These are phyloP conservation scores for Myrmophylax atrothorax DNA, from an alignment of 2,113 vertebrate genomes.

Conservation along the genomic window DNA sequence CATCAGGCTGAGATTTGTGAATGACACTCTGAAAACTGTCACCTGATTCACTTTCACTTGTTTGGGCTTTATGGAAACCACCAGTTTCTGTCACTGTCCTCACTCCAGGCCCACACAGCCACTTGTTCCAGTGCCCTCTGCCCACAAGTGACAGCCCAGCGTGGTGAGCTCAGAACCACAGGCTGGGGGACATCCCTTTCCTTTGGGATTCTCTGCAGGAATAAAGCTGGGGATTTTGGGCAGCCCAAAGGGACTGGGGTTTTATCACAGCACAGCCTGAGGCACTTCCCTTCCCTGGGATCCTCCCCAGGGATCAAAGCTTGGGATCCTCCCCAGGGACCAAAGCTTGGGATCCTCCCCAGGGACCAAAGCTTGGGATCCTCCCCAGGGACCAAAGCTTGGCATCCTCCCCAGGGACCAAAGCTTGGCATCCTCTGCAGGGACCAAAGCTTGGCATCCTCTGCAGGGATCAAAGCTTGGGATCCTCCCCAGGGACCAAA, in stretches of 20 bases:
- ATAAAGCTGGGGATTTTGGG: rapidly evolving
- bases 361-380: no score
- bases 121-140: not conserved
- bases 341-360: no score
- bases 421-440: no score
- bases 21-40: not conserved
- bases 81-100: not conserved
- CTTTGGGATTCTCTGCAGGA: not conserved
- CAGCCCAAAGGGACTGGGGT: not conserved
- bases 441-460: no score
- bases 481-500: no score
- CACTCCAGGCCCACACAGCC: not conserved
- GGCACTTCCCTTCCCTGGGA: no score
- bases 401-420: no score
- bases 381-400: no score
- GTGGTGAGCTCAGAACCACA: not conserved
- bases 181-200: not conserved
- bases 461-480: no score
- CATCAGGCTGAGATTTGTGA: not conserved
- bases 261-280: no score
- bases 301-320: no score
- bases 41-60: not conserved
- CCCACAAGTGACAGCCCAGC: not conserved
- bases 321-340: no score
- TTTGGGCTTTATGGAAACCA: not conserved